Percentiles rank a stretch among this genome's conserved stretches.
Evolutionary conservation across 2,113 vertebrate genomes (phyloP).

Genomic region (Hepsetus odoe): DNA sequence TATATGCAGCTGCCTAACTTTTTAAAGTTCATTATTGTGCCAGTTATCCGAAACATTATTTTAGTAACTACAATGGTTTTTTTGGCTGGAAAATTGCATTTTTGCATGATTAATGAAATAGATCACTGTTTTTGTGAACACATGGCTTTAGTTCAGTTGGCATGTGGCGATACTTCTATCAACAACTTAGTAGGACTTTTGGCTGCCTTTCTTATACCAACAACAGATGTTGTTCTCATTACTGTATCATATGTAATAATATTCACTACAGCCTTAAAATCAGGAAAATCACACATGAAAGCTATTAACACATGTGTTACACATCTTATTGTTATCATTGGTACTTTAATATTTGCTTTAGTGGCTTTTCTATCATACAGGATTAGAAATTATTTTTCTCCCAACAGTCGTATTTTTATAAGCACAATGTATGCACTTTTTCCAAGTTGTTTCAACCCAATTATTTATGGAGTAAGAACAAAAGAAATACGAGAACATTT

Average conservation of each 20-base stretch:
- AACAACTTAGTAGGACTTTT: not conserved
- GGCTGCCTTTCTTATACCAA: not conserved
- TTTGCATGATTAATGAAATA: conserved; percentile 38
- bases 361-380: not conserved
- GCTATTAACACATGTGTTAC: not conserved
- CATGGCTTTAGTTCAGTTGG: conserved; percentile 22
- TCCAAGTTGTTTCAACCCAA: not conserved
- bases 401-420: conserved; percentile 1
- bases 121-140: conserved; percentile 52
- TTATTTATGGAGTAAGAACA: not conserved
- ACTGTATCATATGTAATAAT: not conserved
- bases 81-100: conserved; percentile 31
- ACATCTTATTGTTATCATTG: not conserved
- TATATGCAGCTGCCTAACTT: conserved; percentile 34
- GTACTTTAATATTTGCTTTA: not conserved
- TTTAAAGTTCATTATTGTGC: conserved; percentile 28
- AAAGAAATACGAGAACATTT: not conserved
- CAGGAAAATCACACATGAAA: not conserved
- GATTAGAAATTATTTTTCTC: not conserved
- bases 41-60: conserved; percentile 28
- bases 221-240: not conserved
- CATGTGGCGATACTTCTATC: conserved; percentile 17
- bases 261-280: not conserved
- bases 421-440: not conserved
- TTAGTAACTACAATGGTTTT: conserved; percentile 1